These are phyloP conservation scores for Tenthredo livida DNA, from an alignment of 2,888 invertebrate species.

Conservation along the genomic window DNA sequence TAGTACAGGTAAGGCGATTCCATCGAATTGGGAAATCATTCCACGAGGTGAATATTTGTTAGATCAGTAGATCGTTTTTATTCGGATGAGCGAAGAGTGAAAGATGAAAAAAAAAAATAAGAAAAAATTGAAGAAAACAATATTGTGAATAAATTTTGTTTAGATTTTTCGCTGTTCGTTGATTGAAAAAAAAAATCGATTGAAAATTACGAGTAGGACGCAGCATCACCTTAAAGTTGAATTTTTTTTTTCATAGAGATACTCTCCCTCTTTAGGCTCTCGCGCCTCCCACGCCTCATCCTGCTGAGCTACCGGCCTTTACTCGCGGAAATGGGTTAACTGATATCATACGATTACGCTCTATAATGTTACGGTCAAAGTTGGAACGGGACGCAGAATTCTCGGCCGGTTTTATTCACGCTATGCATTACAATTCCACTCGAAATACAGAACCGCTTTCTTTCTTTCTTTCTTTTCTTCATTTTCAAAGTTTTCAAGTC, in stretches of 20 bases:
- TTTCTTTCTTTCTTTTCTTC: background rate
- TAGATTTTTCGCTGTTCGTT: too few relatives aligned
- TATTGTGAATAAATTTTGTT: too few relatives aligned
- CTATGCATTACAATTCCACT: background rate
- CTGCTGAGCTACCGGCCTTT: conserved; percentile 30
- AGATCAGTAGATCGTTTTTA: too few relatives aligned
- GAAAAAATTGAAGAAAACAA: too few relatives aligned
- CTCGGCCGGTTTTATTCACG: background rate
- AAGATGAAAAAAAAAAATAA: too few relatives aligned
- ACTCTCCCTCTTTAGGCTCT: background rate
- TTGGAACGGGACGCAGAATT: conserved; percentile 7
- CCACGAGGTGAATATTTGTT: too few relatives aligned
- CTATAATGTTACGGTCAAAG: conserved; percentile 41
- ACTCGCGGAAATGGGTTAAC: conserved; percentile 51
- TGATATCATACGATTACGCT: conserved; percentile 46
- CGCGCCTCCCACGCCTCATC: conserved; percentile 17
- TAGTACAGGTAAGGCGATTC: background rate
- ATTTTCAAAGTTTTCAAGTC: background rate
- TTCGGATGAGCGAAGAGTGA: too few relatives aligned
- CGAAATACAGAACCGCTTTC: background rate
- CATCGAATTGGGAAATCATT: too few relatives aligned
- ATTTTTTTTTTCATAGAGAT: background rate
- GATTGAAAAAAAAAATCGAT: too few relatives aligned
- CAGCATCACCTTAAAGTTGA: background rate
- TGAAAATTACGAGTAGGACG: too few relatives aligned